phyloP scores from a whole-genome alignment of 2,888 invertebrate genomes.

The Epirrhoe alternata region DNA sequence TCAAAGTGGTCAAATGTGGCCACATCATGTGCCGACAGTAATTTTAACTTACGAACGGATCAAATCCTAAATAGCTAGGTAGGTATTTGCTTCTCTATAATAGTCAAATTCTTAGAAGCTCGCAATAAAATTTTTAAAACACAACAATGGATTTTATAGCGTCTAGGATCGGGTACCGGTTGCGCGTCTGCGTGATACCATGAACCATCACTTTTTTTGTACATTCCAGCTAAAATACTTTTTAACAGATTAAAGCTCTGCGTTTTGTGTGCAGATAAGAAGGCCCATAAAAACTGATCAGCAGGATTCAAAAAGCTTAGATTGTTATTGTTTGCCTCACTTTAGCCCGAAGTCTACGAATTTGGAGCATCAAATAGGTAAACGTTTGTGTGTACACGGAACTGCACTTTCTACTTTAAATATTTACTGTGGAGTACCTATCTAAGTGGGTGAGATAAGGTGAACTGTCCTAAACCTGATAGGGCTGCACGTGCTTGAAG shows the following conservation, averaged over 20 bases:
- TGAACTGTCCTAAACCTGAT: conserved; percentile 72
- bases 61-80: not conserved
- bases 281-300: conserved; percentile 44
- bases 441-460: conserved; percentile 78
- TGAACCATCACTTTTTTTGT: conserved; percentile 36
- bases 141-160: conserved; percentile 41
- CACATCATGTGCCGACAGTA: conserved; percentile 35
- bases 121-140: conserved; percentile 29
- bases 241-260: conserved; percentile 40
- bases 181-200: conserved; percentile 26
- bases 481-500: conserved; percentile 65
- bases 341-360: conserved; percentile 66
- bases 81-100: not conserved
- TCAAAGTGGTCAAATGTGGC: conserved; percentile 50
- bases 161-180: conserved; percentile 22
- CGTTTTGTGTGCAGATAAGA: conserved; percentile 41
- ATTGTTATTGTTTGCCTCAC: conserved; percentile 54
- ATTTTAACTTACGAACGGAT: conserved; percentile 17
- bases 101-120: conserved; percentile 7
- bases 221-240: conserved; percentile 39
- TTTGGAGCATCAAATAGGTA: conserved; percentile 70
- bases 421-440: conserved; percentile 71
- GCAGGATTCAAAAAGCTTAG: conserved; percentile 41
- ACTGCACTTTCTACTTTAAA: conserved; percentile 84
- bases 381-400: conserved; percentile 77